phyloP scores from a whole-genome alignment of 2,797 vertebrate species.

The Numenius phaeopus region DNA sequence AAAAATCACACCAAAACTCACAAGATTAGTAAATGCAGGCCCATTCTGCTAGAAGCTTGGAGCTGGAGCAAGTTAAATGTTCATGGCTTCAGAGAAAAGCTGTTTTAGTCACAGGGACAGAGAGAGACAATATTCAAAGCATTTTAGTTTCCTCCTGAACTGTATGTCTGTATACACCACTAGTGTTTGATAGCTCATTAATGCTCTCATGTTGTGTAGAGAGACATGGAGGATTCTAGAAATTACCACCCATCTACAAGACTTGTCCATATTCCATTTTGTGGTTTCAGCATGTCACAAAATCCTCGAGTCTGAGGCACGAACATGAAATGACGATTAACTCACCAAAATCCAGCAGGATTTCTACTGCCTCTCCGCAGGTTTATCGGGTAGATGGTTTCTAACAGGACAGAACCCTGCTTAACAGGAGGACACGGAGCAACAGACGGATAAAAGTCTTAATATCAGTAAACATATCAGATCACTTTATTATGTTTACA shows the following conservation, averaged over 20 bases:
- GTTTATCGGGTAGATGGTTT: background rate
- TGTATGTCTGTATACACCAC: background rate
- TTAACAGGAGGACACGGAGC: background rate
- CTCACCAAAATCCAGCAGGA: background rate
- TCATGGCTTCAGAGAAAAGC: background rate
- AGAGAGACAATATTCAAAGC: background rate
- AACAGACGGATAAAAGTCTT: background rate
- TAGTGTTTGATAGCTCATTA: background rate
- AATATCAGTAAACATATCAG: background rate
- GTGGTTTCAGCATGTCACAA: accelerated
- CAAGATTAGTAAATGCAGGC: background rate
- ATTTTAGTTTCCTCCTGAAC: background rate
- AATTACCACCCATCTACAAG: background rate
- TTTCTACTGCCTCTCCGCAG: background rate
- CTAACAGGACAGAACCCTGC: background rate
- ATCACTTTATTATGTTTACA: slow-evolving; percentile 29
- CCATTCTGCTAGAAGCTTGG: background rate
- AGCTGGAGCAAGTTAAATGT: background rate
- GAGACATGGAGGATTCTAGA: accelerated
- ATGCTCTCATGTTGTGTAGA: background rate
- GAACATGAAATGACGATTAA: background rate
- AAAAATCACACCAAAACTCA: background rate
- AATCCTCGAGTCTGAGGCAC: background rate
- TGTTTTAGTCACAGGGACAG: background rate
- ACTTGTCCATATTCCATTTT: background rate